These are phyloP conservation scores for Scytalopus superciliaris DNA, from an alignment of 2,113 vertebrate species.

Conservation along the genomic window DNA sequence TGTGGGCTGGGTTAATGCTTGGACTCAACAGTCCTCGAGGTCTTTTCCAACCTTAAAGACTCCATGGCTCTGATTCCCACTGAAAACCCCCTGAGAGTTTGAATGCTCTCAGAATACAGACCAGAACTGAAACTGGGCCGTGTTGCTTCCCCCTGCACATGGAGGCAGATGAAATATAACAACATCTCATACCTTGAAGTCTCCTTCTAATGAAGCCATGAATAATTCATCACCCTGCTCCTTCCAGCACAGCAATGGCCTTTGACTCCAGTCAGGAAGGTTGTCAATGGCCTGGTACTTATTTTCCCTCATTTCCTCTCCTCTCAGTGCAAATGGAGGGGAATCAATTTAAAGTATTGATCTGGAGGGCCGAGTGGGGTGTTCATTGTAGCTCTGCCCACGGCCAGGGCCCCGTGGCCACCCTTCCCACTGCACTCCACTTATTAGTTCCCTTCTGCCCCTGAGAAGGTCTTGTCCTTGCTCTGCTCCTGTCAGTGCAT, in stretches of 20 bases:
- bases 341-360: conserved; percentile 59
- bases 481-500: neutral
- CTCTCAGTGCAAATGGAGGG: conserved; percentile 15
- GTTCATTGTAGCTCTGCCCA: conserved; percentile 34
- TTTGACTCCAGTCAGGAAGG: conserved; percentile 54
- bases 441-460: neutral
- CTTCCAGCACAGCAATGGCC: conserved; percentile 25
- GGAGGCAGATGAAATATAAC: neutral
- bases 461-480: neutral
- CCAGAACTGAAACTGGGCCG: neutral
- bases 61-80: neutral
- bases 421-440: neutral
- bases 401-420: neutral
- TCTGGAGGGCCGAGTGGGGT: neutral
- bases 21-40: neutral
- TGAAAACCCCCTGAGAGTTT: neutral
- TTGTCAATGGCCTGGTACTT: neutral
- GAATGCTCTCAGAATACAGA: neutral
- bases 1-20: neutral
- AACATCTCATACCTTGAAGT: neutral
- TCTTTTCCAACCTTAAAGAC: neutral
- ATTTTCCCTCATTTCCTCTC: conserved; percentile 22
- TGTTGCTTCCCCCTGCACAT: neutral
- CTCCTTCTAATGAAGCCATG: conserved; percentile 10
- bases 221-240: conserved; percentile 40